Percentiles rank a stretch among this genome's conserved stretches.
Conservation (phyloP, 2,888 invertebrate species). For the Microchrysa polita region DNA sequence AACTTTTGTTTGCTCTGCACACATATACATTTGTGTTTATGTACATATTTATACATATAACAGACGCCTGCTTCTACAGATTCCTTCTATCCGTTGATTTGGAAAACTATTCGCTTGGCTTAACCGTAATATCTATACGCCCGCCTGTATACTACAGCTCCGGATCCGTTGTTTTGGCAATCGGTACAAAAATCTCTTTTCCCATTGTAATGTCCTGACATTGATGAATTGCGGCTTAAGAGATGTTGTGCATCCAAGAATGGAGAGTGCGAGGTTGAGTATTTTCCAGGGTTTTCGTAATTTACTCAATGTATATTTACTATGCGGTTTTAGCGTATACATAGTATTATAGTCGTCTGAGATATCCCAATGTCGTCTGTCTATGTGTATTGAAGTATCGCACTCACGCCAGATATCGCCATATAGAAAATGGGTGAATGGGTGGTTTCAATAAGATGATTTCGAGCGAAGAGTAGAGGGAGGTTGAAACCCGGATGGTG, state of each 20-base stretch:
- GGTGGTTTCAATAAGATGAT: constrained; percentile 30
- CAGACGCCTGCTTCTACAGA: constrained; percentile 9
- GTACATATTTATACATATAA: constrained; percentile 14
- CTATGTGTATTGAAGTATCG: not conserved
- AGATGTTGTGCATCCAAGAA: constrained; percentile 52
- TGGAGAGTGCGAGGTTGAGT: constrained; percentile 16
- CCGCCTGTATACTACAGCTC: not conserved
- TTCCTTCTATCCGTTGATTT: constrained; percentile 29
- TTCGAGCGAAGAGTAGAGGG: not conserved
- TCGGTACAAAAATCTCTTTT: constrained; percentile 48
- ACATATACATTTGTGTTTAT: not conserved
- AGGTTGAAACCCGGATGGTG: constrained; percentile 15
- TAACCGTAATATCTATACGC: constrained; percentile 19
- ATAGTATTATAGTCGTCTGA: not conserved
- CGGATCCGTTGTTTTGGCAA: constrained; percentile 44
- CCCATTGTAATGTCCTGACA: constrained; percentile 56
- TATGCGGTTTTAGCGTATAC: constrained; percentile 39
- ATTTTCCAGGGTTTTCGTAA: constrained; percentile 40
- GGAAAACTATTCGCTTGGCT: constrained; percentile 40
- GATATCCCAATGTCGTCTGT: not conserved
- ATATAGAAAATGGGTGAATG: constrained; percentile 25
- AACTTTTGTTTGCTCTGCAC: too few species aligned
- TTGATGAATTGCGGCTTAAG: constrained; percentile 65
- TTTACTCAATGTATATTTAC: constrained; percentile 44
- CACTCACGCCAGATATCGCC: not conserved